A percentile compares a stretch with the other conserved stretches of the same genome.
Conservation (phyloP, 2,888 invertebrate genomes). For the Lissocephala sabroskyi region DNA sequence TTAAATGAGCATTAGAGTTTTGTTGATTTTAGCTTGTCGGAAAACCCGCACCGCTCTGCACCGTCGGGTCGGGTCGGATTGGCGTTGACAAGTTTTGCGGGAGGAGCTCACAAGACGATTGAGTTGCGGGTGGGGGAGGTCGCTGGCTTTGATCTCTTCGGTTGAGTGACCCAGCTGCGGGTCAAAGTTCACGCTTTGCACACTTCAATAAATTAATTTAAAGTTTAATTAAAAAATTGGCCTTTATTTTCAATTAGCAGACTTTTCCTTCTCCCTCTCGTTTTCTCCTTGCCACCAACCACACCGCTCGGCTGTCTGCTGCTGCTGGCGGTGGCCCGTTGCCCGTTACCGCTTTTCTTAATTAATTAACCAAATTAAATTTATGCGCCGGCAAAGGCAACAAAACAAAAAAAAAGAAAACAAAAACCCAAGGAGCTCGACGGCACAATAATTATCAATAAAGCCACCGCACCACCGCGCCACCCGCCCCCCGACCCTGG, state of each 20-base stretch:
- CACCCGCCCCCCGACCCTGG: slow-evolving; percentile 10
- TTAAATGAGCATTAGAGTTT: slow-evolving; percentile 64
- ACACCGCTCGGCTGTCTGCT: background rate
- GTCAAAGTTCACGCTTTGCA: slow-evolving; percentile 36
- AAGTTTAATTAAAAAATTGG: slow-evolving; percentile 65
- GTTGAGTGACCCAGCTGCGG: slow-evolving; percentile 37
- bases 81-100: background rate
- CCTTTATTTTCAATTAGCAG: slow-evolving; percentile 57
- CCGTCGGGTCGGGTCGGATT: background rate
- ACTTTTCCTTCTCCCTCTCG: background rate
- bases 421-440: slow-evolving; percentile 33
- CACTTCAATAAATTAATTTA: slow-evolving; percentile 58
- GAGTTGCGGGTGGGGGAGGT: background rate
- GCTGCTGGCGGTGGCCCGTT: slow-evolving; percentile 7
- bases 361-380: slow-evolving; percentile 63
- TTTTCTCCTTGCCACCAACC: background rate
- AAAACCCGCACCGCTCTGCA: background rate
- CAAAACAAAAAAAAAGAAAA: slow-evolving; percentile 23
- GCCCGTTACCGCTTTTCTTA: slow-evolving; percentile 41
- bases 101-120: background rate
- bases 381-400: slow-evolving; percentile 44
- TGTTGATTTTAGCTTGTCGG: slow-evolving; percentile 37
- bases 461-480: slow-evolving; percentile 27
- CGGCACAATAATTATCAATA: slow-evolving; percentile 64
- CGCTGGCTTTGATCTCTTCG: slow-evolving; percentile 35